Evolutionary conservation across 2,888 invertebrate species (phyloP).

Genomic region (Seira ritae): DNA sequence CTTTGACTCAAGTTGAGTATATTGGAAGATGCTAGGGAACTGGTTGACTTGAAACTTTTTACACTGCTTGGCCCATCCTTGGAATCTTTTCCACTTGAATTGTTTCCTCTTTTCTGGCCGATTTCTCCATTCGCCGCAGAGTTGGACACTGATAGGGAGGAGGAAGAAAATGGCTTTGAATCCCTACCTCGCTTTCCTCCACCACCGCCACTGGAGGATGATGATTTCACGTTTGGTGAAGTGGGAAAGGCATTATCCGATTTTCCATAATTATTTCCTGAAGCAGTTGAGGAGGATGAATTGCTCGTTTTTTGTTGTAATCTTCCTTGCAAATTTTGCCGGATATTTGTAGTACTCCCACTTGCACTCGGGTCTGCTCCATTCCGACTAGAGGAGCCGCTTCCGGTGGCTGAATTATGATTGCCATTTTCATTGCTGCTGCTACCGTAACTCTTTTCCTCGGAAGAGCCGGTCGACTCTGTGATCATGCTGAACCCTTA

Average conservation of each 20-base stretch:
- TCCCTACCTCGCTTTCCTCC: slow-evolving; percentile 54
- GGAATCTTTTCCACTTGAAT: slow-evolving; percentile 48
- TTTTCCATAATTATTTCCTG: slow-evolving; percentile 63
- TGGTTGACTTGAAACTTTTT: slow-evolving; percentile 56
- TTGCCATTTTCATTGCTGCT: slow-evolving; percentile 60
- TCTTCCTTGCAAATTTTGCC: slow-evolving; percentile 64
- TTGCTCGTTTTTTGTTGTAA: slow-evolving; percentile 57
- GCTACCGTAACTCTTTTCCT: slow-evolving; percentile 60
- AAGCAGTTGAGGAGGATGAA: slow-evolving; percentile 35
- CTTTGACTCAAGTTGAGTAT: slow-evolving; percentile 34
- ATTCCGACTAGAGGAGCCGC: slow-evolving; percentile 48
- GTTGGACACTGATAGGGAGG: background rate
- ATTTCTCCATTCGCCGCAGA: slow-evolving; percentile 50
- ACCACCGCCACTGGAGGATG: slow-evolving; percentile 11
- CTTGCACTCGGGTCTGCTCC: slow-evolving; percentile 45
- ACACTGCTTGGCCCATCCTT: slow-evolving; percentile 24
- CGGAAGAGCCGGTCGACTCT: slow-evolving; percentile 56
- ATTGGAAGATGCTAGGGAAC: slow-evolving; percentile 3
- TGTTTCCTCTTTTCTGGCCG: slow-evolving; percentile 38
- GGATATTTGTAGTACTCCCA: slow-evolving; percentile 11
- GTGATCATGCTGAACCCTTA: slow-evolving; percentile 60
- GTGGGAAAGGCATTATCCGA: slow-evolving; percentile 53
- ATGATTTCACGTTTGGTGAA: slow-evolving; percentile 37
- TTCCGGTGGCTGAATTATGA: slow-evolving; percentile 62
- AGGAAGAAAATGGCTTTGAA: slow-evolving; percentile 15